Percentiles rank a stretch among this genome's conserved stretches.
phyloP scores from a whole-genome alignment of 2,113 vertebrate species.

The Channa argus region DNA sequence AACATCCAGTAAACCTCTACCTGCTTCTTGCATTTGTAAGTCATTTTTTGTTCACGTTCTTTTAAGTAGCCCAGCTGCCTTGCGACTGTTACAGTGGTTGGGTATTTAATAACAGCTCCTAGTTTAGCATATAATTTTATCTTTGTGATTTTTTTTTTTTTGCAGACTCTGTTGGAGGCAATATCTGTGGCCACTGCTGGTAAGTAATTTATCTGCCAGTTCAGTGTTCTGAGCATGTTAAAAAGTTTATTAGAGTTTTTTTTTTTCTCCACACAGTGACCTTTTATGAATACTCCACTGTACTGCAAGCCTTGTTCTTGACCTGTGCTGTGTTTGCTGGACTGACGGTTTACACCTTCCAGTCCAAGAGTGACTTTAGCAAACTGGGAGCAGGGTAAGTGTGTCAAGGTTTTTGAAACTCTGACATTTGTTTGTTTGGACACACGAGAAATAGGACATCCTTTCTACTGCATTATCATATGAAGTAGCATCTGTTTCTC shows the following conservation, averaged over 20 bases:
- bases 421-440: no score
- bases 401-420: no score
- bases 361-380: constrained; percentile 96
- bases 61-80: neutral
- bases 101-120: neutral
- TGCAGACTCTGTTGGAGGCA: constrained; percentile 91
- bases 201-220: constrained; percentile 67
- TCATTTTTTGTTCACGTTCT: neutral
- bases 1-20: constrained; percentile 94
- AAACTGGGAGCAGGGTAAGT: constrained; percentile 92
- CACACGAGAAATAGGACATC: no score
- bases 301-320: constrained; percentile 92
- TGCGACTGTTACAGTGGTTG: neutral
- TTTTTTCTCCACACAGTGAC: constrained; percentile 84
- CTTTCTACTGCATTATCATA: no score
- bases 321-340: constrained; percentile 91
- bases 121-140: neutral
- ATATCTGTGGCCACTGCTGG: constrained; percentile 89
- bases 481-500: no score
- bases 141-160: constrained; percentile 39
- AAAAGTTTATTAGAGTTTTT: no score
- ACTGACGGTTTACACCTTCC: constrained; percentile 91
- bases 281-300: constrained; percentile 89
- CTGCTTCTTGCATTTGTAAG: constrained; percentile 95
- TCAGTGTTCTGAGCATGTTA: neutral